A percentile compares a stretch with the other conserved stretches of the same genome.
Conservation (phyloP, 2,888 invertebrate genomes). For the Tortrix viridana region DNA sequence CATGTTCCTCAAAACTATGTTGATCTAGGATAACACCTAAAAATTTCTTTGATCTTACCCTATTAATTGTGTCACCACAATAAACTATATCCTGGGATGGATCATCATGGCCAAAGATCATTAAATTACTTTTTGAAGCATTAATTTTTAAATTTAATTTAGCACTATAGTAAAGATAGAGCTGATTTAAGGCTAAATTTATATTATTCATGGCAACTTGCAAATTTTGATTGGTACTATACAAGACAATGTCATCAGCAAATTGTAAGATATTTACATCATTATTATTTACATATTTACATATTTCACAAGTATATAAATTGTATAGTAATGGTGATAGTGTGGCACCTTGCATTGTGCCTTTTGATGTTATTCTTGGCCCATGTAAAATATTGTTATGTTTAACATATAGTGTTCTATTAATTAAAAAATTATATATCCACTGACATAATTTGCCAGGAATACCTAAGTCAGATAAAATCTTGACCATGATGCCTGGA, state of each 20-base stretch:
- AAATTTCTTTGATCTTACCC: background rate
- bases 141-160: slow-evolving; percentile 14
- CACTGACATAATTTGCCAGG: background rate
- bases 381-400: too few relatives aligned
- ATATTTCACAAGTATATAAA: slow-evolving; percentile 37
- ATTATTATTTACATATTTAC: too few relatives aligned
- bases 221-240: slow-evolving; percentile 17
- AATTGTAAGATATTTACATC: slow-evolving; percentile 35
- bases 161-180: too few relatives aligned
- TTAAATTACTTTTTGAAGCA: slow-evolving; percentile 12
- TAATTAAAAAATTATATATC: slow-evolving; percentile 1
- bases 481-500: slow-evolving; percentile 1
- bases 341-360: slow-evolving; percentile 29
- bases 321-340: slow-evolving; percentile 40
- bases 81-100: slow-evolving; percentile 1
- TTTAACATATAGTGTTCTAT: slow-evolving; percentile 7
- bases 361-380: background rate
- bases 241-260: slow-evolving; percentile 32
- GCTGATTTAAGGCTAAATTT: background rate
- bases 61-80: background rate
- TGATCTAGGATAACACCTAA: slow-evolving; percentile 9
- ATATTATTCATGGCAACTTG: background rate
- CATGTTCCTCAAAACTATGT: slow-evolving; percentile 33
- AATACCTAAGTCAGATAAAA: background rate
- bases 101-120: slow-evolving; percentile 16